Evolutionary conservation across 2,113 vertebrate species (phyloP), one percentile per base, ranked within the genome.

Genomic region (Elephas maximus): DNA sequence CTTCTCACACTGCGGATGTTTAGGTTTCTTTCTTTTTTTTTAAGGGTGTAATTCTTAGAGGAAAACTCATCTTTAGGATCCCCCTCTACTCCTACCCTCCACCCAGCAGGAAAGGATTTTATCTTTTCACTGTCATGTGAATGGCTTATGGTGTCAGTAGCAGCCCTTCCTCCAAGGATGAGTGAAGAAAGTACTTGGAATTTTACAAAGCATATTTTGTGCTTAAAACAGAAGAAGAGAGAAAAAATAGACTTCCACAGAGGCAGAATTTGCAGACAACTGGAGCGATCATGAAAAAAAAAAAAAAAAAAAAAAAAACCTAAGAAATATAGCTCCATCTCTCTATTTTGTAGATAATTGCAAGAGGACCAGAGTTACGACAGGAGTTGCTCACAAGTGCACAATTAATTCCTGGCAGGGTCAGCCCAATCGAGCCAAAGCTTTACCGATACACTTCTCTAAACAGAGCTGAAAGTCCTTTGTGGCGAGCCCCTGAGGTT

Each of bases 31-130:
- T n/a, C 7, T 23, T 79, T 74, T 74, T 37, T 74, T 41, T 41
- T 18, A 73, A 74, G 28, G 12, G 7, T 10, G 30, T 93, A 93
- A 96, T 91, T 97, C 95, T 83, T 74, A 96, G 74, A 30, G 48
- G 95, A 82, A 79, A 87, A 82, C 7, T 60, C 48, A 79, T 26
- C 93, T 92, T 85, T 8, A 62, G 88, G 79, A 86, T 30, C 57
- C 84, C 8, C 73, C 90, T 93, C 63, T 0, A 30, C 30, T 53
- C 45, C 51, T 8, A n/a, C 4, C 28, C 30, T 91, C 6, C 69
- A 53, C 65, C 5, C 5, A 45, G 8, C 33, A 88, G 76, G 24
- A 93, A 62, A 84, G 15, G 18, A 48, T 60, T 93, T 87, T 37
- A 60, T 90, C 20, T 77, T 76, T 76, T 77, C 26, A 45, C 0